Conservation (phyloP, 2,797 vertebrate species). For the Sphenopsis melanotis region DNA sequence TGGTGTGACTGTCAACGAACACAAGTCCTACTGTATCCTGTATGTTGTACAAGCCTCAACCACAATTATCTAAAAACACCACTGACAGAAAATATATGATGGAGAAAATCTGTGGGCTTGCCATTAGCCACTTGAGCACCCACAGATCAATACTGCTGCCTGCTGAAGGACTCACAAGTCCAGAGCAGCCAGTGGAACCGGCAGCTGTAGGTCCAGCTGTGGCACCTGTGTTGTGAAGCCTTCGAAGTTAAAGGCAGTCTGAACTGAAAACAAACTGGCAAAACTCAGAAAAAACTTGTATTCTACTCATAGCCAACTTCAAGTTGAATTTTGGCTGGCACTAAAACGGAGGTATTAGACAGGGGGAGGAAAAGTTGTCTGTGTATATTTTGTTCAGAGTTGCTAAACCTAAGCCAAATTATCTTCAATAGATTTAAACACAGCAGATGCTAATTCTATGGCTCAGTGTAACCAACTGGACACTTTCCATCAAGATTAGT, state of each 20-base stretch:
- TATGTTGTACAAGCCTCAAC: not conserved
- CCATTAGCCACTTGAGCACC: not conserved
- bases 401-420: conserved; percentile 32
- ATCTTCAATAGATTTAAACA: conserved; percentile 40
- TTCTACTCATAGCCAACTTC: not conserved
- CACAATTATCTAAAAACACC: not conserved
- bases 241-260: not conserved
- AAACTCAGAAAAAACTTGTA: conserved; percentile 14
- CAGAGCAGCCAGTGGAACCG: not conserved
- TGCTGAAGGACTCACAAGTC: fast-evolving
- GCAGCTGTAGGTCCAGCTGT: not conserved
- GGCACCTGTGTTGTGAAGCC: not conserved
- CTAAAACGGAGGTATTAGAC: conserved; percentile 33
- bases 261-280: conserved; percentile 8
- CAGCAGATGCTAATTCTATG: conserved; percentile 39
- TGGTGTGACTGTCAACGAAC: not conserved
- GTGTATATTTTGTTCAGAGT: not conserved
- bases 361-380: conserved; percentile 30
- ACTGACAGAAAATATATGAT: not conserved
- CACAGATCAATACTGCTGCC: not conserved
- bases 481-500: not conserved
- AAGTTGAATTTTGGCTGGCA: conserved; percentile 26
- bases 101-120: not conserved
- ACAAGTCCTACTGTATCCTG: not conserved
- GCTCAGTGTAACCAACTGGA: not conserved